Conservation (phyloP, 2,113 vertebrate species). For the Myrmecobius fasciatus region DNA sequence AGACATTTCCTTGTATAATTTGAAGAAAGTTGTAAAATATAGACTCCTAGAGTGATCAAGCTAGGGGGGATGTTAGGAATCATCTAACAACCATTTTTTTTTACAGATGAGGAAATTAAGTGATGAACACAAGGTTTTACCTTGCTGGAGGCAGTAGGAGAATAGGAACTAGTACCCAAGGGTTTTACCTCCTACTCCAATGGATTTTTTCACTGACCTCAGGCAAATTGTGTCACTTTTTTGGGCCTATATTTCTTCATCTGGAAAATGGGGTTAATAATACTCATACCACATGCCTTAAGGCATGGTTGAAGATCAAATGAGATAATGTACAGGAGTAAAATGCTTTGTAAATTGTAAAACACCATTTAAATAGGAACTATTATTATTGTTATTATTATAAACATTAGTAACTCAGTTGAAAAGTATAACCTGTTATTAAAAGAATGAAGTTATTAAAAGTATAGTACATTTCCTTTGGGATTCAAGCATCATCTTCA, state of each 20-base stretch:
- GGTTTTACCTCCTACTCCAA: background rate
- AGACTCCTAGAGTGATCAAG: background rate
- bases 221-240: background rate
- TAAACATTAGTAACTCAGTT: background rate
- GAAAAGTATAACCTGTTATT: slow-evolving; percentile 3
- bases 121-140: background rate
- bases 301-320: background rate
- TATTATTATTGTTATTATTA: slow-evolving; percentile 2
- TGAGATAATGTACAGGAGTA: background rate
- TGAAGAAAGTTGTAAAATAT: slow-evolving; percentile 10
- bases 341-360: slow-evolving; percentile 4
- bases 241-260: background rate
- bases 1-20: background rate
- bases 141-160: background rate
- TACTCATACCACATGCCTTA: background rate
- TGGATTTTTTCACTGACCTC: background rate
- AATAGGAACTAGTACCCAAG: background rate
- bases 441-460: background rate
- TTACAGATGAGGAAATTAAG: background rate
- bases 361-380: background rate
- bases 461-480: background rate
- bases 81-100: slow-evolving; percentile 3
- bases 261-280: background rate
- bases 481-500: background rate
- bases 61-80: slow-evolving; percentile 5